Evolutionary conservation across 1,140 invertebrate genomes (phyloP).

Genomic region (Hyles euphorbiae): DNA sequence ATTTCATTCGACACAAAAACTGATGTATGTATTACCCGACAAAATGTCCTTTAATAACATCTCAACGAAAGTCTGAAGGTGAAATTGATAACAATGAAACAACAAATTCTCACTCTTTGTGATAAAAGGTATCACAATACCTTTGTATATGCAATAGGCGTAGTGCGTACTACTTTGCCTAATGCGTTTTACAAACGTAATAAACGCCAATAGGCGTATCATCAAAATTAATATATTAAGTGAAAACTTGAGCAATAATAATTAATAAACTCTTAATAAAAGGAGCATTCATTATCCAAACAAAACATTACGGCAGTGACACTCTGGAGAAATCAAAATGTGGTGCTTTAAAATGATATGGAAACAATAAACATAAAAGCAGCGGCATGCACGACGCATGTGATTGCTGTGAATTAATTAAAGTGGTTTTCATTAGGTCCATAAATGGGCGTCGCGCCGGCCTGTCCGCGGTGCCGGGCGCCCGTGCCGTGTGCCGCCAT

Average conservation of each 20-base stretch:
- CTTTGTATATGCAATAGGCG: no score
- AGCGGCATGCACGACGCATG: conserved; percentile 46
- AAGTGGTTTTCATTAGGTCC: conserved; percentile 63
- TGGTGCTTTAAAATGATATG: conserved; percentile 66
- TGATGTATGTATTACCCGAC: no score
- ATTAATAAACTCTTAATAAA: conserved; percentile 25
- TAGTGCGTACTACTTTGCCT: no score
- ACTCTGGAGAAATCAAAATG: conserved; percentile 70
- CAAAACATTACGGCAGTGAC: conserved; percentile 57
- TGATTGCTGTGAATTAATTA: conserved; percentile 72
- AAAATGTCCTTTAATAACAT: no score
- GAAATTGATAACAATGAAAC: no score
- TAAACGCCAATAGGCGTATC: no score
- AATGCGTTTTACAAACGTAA: no score
- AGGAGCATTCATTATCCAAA: conserved; percentile 42
- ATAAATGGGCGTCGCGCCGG: conserved; percentile 43
- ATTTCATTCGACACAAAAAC: no score
- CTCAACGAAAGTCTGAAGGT: no score
- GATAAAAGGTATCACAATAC: no score
- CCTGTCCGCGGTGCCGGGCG: conserved; percentile 22
- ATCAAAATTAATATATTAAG: conserved; percentile 39
- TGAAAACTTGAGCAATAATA: conserved; percentile 44
- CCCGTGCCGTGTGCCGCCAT: conserved; percentile 33
- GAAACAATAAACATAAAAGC: conserved; percentile 71
- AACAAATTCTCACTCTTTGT: no score